phyloP scores from a whole-genome alignment of 2,113 vertebrate genomes.

The Onychorhynchus coronatus region DNA sequence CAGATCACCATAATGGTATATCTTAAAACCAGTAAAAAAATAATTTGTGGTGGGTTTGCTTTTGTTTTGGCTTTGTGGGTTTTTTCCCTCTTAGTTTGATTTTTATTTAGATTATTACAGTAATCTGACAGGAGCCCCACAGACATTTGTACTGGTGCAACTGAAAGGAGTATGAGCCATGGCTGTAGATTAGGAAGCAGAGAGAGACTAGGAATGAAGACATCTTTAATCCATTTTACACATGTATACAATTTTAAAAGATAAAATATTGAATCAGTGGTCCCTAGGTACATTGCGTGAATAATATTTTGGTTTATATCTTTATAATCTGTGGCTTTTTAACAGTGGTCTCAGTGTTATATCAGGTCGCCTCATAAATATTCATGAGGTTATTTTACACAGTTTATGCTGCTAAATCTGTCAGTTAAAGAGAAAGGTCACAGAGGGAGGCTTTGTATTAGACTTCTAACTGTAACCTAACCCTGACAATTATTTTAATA shows the following conservation, averaged over 20 bases:
- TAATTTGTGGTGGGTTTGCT: not conserved
- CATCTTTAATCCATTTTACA: not conserved
- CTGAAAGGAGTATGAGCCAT: not conserved
- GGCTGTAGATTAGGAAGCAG: not conserved
- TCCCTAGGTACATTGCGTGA: not conserved
- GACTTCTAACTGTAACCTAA: not conserved
- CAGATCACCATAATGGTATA: not conserved
- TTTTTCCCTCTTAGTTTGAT: not conserved
- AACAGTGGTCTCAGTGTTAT: not conserved
- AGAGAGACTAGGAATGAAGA: not conserved
- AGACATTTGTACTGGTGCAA: not conserved
- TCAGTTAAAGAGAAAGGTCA: not conserved
- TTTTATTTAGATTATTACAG: not conserved
- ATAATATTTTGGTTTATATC: not conserved
- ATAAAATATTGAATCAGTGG: not conserved
- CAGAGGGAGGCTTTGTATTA: not conserved
- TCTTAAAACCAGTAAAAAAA: not conserved
- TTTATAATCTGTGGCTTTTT: not conserved
- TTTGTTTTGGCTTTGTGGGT: rapidly evolving
- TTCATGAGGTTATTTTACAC: not conserved
- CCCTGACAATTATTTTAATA: not conserved
- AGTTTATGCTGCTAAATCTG: not conserved
- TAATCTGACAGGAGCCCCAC: not conserved
- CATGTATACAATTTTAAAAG: not conserved
- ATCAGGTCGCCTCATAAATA: not conserved